Percentiles rank a stretch among this genome's conserved stretches.
Evolutionary conservation across 2,888 invertebrate species (phyloP).

Genomic region (Nomada flava): DNA sequence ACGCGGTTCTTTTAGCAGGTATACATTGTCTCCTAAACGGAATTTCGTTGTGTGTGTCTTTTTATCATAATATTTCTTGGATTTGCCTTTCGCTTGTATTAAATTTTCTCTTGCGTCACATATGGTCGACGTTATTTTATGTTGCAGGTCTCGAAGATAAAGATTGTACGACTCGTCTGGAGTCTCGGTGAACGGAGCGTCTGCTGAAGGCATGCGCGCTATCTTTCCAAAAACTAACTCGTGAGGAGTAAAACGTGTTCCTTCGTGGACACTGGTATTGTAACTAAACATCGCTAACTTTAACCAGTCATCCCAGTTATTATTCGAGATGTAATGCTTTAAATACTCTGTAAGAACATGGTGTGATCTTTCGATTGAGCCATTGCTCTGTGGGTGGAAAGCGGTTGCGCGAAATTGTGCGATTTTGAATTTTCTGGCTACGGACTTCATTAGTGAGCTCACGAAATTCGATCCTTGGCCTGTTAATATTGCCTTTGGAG

Average conservation of each 20-base stretch:
- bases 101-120: not conserved
- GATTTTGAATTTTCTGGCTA: conserved; percentile 13
- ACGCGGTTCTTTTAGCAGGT: not conserved
- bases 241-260: not conserved
- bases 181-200: not conserved
- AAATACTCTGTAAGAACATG: not conserved
- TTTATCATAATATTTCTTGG: not conserved
- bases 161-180: not conserved
- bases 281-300: not conserved
- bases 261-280: not conserved
- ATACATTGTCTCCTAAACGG: not conserved
- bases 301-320: not conserved
- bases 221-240: not conserved
- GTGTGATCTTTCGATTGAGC: conserved; percentile 32
- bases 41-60: not conserved
- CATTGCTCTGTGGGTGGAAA: conserved; percentile 31
- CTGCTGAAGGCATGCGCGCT: not conserved
- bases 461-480: not conserved
- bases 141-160: not conserved
- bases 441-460: not conserved
- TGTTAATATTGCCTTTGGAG: not conserved
- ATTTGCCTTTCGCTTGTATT: not conserved
- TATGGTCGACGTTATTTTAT: not conserved
- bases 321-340: not conserved
- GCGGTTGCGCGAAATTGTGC: conserved; percentile 11